These are phyloP conservation scores for Typhlomys cinereus DNA, from an alignment of 2,113 vertebrate genomes.

Conservation along the genomic window DNA sequence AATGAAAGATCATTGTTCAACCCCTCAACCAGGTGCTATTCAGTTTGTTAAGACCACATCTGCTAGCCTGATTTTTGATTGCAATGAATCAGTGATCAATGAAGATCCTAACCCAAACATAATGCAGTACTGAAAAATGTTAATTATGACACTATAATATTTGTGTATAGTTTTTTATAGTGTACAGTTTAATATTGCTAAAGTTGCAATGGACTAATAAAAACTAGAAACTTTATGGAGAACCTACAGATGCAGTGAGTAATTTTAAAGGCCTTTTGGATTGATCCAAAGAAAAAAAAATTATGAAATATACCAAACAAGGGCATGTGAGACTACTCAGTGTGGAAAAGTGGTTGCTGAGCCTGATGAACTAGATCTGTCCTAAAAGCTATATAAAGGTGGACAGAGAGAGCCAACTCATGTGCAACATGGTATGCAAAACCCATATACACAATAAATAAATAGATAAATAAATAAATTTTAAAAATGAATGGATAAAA, in stretches of 20 bases:
- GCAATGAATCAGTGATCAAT: background rate
- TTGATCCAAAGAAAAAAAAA: background rate
- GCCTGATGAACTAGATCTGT: too few relatives aligned
- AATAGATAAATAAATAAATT: too few relatives aligned
- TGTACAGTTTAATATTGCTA: too few relatives aligned
- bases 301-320: too few relatives aligned
- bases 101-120: background rate
- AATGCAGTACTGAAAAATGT: background rate
- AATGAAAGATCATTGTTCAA: background rate
- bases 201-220: background rate
- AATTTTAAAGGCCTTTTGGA: background rate
- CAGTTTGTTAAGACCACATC: background rate
- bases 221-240: background rate
- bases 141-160: background rate
- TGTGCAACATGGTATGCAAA: too few relatives aligned
- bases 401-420: too few relatives aligned
- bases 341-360: too few relatives aligned
- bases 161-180: too few relatives aligned
- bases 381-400: too few relatives aligned
- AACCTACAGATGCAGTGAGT: background rate
- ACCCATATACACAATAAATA: too few relatives aligned
- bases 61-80: background rate
- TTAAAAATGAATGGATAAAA: too few relatives aligned
- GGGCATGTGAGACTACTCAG: too few relatives aligned
- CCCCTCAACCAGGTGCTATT: background rate